Evolutionary conservation across 2,888 invertebrate species (phyloP), one percentile per base, ranked within the genome.

Genomic region (Clanis bilineata): DNA sequence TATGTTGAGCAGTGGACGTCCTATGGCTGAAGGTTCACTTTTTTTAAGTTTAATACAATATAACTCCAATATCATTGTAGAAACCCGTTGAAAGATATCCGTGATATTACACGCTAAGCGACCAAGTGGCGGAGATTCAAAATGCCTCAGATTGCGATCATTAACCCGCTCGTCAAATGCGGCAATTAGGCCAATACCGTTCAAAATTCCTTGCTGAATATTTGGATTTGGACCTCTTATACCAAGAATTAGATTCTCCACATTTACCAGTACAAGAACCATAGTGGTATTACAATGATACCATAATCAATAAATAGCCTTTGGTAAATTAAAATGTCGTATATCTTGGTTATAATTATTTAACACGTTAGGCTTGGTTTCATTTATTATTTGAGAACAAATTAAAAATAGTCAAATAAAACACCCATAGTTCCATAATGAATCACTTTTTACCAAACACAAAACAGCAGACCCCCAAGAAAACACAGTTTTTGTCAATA

Each of bases 401-500:
- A n/a, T n/a, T n/a, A n/a, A n/a, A n/a, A n/a, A 32, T 32, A 6
- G 9, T 32, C 36, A 10, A 36, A 1, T 12, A 36, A 36, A 10
- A 10, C 36, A 9, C 3, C 12, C 12, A 36, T 12, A 36, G 10
- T 36, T 36, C 41, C 1, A 15, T 7, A n/a, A n/a, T 1, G 6
- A 6, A 41, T 6, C 5, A 41, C 18, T 7, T 41, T 41, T 41
- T 41, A 39, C 18, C 18, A 41, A n/a, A 41, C 18, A 18, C 32
- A 51, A 32, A 47, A 28, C 28, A 47, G 15, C 25, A 56, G 56
- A 25, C 41, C 38, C 15, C 36, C 9, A 21, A 43, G 15, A 57
- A 21, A 58, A 39, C 18, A 39, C n/a, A 38, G 38, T 51, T 59
- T 58, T 47, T 58, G 32, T 23, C 58, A 32, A 25, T 55, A 69